These are phyloP conservation scores for Poecilia gillii DNA, from an alignment of 2,797 vertebrate genomes.

Conservation along the genomic window DNA sequence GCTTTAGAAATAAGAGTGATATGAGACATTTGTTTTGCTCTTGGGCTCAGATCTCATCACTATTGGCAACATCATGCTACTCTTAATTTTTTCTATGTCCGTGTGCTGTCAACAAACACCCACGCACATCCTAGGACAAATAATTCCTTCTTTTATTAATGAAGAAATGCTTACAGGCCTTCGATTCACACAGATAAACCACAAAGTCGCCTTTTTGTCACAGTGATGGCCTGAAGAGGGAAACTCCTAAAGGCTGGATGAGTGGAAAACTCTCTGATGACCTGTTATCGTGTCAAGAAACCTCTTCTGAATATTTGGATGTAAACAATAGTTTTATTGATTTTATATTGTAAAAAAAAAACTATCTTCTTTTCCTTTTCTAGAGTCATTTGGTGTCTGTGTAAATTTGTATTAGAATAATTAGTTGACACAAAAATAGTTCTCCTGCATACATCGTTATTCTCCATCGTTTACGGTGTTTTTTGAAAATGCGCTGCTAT, in stretches of 20 bases:
- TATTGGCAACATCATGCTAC: slow-evolving; percentile 64
- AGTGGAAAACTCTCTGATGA: slow-evolving; percentile 17
- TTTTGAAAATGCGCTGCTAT: not conserved
- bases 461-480: not conserved
- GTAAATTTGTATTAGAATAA: not conserved
- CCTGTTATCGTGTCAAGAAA: slow-evolving; percentile 19
- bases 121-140: slow-evolving; percentile 38
- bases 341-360: not conserved
- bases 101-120: slow-evolving; percentile 60
- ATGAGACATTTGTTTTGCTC: slow-evolving; percentile 15
- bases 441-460: not conserved
- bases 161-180: slow-evolving; percentile 30
- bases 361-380: not conserved
- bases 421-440: not conserved
- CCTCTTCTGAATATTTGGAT: not conserved
- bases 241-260: slow-evolving; percentile 33
- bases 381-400: not conserved
- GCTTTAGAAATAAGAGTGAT: slow-evolving; percentile 17
- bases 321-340: not conserved
- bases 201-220: slow-evolving; percentile 27
- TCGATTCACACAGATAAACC: slow-evolving; percentile 27
- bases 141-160: slow-evolving; percentile 54
- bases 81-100: slow-evolving; percentile 55
- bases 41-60: slow-evolving; percentile 55
- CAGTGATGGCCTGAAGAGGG: slow-evolving; percentile 19